Conservation (phyloP, 2,797 vertebrate species). For the Manis pentadactyla region DNA sequence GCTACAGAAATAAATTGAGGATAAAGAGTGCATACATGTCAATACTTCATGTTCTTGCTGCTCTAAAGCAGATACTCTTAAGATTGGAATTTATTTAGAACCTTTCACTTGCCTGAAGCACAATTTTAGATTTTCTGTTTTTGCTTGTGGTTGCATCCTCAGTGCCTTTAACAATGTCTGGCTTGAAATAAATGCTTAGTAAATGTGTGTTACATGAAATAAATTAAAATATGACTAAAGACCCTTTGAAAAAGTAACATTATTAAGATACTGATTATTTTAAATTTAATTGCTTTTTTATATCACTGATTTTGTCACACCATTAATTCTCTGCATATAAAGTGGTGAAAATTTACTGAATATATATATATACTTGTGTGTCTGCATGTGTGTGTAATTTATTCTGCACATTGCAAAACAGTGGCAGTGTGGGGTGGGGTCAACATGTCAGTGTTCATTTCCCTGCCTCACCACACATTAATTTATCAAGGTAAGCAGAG, state of each 20-base stretch:
- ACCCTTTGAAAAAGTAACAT: neutral
- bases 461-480: neutral
- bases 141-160: neutral
- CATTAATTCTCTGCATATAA: neutral
- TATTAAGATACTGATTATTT: neutral
- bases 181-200: neutral
- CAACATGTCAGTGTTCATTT: neutral
- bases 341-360: neutral
- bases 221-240: neutral
- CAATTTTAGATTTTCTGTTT: neutral
- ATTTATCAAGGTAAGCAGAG: neutral
- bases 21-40: neutral
- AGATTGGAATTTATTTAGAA: neutral
- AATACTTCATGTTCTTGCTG: neutral
- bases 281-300: neutral
- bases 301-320: neutral
- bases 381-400: neutral
- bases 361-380: neutral
- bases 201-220: slow-evolving; percentile 10
- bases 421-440: rapidly evolving
- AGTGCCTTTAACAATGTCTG: neutral
- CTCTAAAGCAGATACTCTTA: neutral
- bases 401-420: neutral
- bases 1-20: neutral
- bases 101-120: neutral